Evolutionary conservation across 2,888 invertebrate genomes (phyloP).

Genomic region (Cryptocephalus moraei): DNA sequence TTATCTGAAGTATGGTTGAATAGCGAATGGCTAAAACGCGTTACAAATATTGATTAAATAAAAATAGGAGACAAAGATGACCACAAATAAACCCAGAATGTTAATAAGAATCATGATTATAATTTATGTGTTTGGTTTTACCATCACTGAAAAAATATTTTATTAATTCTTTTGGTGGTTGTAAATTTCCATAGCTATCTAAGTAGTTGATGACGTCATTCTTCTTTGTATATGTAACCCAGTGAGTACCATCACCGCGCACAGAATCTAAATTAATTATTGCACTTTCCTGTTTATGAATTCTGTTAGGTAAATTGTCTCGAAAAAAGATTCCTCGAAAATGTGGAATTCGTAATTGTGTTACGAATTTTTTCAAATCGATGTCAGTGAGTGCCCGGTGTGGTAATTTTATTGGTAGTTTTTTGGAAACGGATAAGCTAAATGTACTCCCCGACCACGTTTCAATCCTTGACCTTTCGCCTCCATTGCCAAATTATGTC

Average conservation of each 20-base stretch:
- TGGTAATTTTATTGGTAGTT: conserved; percentile 8
- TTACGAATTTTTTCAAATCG: conserved; percentile 3
- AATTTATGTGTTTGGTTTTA: background rate
- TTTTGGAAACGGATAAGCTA: conserved; percentile 14
- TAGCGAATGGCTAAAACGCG: background rate
- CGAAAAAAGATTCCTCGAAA: conserved; percentile 8
- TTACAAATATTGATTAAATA: conserved; percentile 3
- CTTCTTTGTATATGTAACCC: conserved; percentile 9
- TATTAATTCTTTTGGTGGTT: conserved; percentile 8
- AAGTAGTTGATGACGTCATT: conserved; percentile 8
- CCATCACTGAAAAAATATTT: conserved; percentile 5
- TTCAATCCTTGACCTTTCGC: conserved; percentile 22
- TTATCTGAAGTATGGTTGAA: background rate
- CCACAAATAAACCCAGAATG: background rate
- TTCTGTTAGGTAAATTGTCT: conserved; percentile 6
- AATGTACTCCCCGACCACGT: conserved; percentile 14
- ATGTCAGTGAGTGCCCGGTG: conserved; percentile 4
- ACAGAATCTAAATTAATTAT: conserved; percentile 11
- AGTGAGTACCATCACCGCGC: conserved; percentile 10
- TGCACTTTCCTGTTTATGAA: conserved; percentile 6
- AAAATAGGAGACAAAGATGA: conserved; percentile 3
- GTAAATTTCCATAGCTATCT: conserved; percentile 10
- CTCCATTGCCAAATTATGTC: conserved; percentile 31
- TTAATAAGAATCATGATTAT: conserved; percentile 1
- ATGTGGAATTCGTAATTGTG: conserved; percentile 2